Conservation (phyloP, 2,113 vertebrate species). For the Dendropsophus ebraccatus region DNA sequence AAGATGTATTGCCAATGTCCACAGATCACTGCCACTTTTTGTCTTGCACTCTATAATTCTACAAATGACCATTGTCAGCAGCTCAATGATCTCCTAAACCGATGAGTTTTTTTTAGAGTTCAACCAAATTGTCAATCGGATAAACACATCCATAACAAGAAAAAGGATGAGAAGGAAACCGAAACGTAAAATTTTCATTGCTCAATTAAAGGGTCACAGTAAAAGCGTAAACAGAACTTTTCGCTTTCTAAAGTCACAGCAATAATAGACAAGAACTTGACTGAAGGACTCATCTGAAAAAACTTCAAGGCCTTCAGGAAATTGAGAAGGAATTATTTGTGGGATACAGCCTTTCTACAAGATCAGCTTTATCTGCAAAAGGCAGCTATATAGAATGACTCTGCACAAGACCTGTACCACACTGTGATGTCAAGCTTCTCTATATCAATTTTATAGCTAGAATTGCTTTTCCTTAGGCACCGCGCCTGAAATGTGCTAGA, state of each 20-base stretch:
- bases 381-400: constrained; percentile 44
- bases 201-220: neutral
- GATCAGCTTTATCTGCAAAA: constrained; percentile 52
- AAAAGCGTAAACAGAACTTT: neutral
- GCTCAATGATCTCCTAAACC: neutral
- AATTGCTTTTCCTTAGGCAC: constrained; percentile 50
- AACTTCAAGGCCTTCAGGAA: constrained; percentile 6
- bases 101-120: neutral
- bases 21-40: neutral
- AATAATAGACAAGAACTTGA: neutral
- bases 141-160: neutral
- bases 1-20: neutral
- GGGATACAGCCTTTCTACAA: constrained; percentile 36
- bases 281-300: neutral
- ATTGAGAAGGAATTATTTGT: constrained; percentile 24
- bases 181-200: too few relatives aligned
- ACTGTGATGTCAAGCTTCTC: constrained; percentile 32
- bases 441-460: constrained; percentile 55
- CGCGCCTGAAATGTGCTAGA: constrained; percentile 41
- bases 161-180: neutral
- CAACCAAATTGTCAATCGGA: neutral
- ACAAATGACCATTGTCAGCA: too few relatives aligned
- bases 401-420: constrained; percentile 34
- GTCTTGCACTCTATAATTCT: neutral
- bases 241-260: neutral